Evolutionary conservation across 2,113 vertebrate species (phyloP).

Genomic region (Entosphenus tridentatus): DNA sequence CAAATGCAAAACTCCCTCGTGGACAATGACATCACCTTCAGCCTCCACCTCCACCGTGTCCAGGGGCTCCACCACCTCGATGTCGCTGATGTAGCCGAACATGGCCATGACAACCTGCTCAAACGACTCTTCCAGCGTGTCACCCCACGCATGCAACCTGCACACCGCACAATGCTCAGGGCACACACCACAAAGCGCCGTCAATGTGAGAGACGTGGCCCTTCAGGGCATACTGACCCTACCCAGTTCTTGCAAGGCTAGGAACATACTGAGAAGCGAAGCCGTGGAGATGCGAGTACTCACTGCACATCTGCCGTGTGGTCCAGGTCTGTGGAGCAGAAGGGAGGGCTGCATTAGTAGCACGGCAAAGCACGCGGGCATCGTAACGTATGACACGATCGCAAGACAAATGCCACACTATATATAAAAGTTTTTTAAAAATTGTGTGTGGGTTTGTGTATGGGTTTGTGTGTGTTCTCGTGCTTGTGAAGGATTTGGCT

Average conservation of each 20-base stretch:
- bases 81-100: constrained; percentile 97
- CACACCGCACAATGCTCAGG: constrained; percentile 4
- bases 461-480: not conserved
- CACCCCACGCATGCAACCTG: constrained; percentile 81
- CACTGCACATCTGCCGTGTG: constrained; percentile 96
- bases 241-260: no score
- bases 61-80: constrained; percentile 57
- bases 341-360: constrained; percentile 6
- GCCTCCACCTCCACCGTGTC: constrained; percentile 53
- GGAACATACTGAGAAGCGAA: no score
- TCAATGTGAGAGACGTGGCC: no score
- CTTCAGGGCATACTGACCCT: no score
- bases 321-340: constrained; percentile 49
- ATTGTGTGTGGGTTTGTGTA: not conserved
- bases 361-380: not conserved
- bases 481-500: not conserved
- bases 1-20: not conserved
- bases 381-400: not conserved
- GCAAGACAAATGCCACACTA: no score
- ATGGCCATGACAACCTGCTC: constrained; percentile 90
- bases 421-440: not conserved
- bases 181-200: no score
- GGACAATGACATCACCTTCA: constrained; percentile 30
- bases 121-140: constrained; percentile 66
- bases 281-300: constrained; percentile 22